Conservation (phyloP, 2,888 invertebrate species). For the Lissocephala sabroskyi region DNA sequence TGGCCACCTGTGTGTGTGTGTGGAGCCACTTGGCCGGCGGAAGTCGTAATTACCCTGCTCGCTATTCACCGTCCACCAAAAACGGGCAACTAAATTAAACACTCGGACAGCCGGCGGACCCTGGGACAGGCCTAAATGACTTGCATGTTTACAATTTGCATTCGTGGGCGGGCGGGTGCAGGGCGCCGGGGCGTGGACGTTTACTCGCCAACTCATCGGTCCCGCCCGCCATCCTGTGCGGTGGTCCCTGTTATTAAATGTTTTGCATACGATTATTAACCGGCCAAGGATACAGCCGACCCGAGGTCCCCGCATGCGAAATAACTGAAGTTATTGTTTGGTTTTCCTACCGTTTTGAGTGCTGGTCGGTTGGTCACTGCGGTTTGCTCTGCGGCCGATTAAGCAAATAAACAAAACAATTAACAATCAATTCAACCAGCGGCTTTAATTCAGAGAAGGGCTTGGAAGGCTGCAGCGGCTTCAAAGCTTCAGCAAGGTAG, state of each 20-base stretch:
- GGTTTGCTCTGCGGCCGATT: no score
- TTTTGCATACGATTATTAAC: slow-evolving; percentile 58
- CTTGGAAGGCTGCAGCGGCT: no score
- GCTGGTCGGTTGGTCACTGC: no score
- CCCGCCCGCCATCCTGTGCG: slow-evolving; percentile 24
- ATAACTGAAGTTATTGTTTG: no score
- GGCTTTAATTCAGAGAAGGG: no score
- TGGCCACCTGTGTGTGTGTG: slow-evolving; percentile 1
- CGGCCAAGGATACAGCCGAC: slow-evolving; percentile 9
- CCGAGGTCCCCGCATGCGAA: no score
- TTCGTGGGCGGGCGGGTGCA: slow-evolving; percentile 37
- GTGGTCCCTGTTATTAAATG: slow-evolving; percentile 56
- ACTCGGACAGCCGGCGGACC: slow-evolving; percentile 8
- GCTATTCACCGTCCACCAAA: slow-evolving; percentile 22
- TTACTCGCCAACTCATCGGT: slow-evolving; percentile 33
- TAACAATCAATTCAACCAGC: no score
- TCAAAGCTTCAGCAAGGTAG: no score
- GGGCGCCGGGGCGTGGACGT: slow-evolving; percentile 46
- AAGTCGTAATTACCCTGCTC: slow-evolving; percentile 68
- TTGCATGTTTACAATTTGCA: slow-evolving; percentile 5
- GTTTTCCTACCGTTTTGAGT: no score
- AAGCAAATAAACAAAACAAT: no score
- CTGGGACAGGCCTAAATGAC: neutral
- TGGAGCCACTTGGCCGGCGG: slow-evolving; percentile 46
- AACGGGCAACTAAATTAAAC: slow-evolving; percentile 37